Evolutionary conservation across 2,113 vertebrate genomes (phyloP).

Genomic region (Coturnix japonica): DNA sequence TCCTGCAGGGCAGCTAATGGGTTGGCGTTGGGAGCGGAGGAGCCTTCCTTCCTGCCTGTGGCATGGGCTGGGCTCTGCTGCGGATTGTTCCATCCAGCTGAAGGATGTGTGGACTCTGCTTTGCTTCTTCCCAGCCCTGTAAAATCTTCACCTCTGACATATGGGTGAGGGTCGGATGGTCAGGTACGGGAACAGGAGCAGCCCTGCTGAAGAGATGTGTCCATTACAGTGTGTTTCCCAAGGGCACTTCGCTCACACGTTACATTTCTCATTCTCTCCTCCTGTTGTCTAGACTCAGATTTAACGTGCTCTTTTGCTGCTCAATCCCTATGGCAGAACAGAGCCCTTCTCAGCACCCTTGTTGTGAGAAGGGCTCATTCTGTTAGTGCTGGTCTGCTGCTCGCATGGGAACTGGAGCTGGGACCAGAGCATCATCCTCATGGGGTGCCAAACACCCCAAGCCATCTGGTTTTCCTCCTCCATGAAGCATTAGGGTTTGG

Average conservation of each 20-base stretch:
- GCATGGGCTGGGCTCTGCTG: not conserved
- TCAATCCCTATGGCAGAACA: not conserved
- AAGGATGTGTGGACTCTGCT: not conserved
- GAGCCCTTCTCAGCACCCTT: not conserved
- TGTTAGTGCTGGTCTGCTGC: conserved; percentile 41
- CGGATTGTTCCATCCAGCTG: not conserved
- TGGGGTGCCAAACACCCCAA: not conserved
- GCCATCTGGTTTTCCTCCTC: not conserved
- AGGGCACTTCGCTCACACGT: not conserved
- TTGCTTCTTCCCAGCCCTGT: not conserved
- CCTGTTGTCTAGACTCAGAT: not conserved
- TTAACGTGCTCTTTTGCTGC: not conserved
- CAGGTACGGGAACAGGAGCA: not conserved
- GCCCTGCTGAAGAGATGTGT: not conserved
- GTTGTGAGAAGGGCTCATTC: conserved; percentile 24
- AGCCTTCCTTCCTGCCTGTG: conserved; percentile 23
- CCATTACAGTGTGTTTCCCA: not conserved
- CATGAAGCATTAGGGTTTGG: no score
- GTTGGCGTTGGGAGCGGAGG: not conserved
- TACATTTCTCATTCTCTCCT: conserved; percentile 4
- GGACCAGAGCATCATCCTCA: not conserved
- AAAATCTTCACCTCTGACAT: not conserved
- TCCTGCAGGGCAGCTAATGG: not conserved
- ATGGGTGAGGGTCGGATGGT: not conserved
- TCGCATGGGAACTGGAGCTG: not conserved